Conservation (phyloP, 53 echinoderm and acorn worm species). For the Arbacia lixula region DNA sequence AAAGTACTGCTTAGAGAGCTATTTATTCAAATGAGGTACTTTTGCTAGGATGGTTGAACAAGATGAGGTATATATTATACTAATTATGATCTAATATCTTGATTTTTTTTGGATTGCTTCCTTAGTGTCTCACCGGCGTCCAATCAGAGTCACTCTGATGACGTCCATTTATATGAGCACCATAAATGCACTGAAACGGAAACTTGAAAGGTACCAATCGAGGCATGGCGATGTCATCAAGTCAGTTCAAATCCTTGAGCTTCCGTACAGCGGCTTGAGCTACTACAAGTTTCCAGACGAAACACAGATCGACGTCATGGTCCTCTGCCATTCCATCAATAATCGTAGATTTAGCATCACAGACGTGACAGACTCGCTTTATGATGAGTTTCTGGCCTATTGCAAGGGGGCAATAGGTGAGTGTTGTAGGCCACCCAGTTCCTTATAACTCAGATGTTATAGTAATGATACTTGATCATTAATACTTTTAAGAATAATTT, state of each 20-base stretch:
- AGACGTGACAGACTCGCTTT: slow-evolving; percentile 35
- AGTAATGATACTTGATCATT: too few relatives aligned
- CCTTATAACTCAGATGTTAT: too few relatives aligned
- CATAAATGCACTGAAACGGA: neutral
- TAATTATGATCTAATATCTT: too few relatives aligned
- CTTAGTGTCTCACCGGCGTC: too few relatives aligned
- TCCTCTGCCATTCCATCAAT: slow-evolving; percentile 28
- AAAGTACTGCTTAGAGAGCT: too few relatives aligned
- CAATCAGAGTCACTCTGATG: neutral
- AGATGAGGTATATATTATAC: too few relatives aligned
- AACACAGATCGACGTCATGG: neutral
- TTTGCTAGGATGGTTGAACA: too few relatives aligned
- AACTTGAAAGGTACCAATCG: neutral
- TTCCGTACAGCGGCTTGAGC: neutral
- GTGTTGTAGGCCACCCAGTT: too few relatives aligned
- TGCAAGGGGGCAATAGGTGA: neutral
- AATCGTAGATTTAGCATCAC: slow-evolving; percentile 24
- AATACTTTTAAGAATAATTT: too few relatives aligned
- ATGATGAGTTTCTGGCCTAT: slow-evolving; percentile 18
- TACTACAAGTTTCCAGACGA: neutral
- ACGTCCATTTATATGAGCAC: neutral
- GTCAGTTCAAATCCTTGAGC: neutral
- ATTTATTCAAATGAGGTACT: too few relatives aligned
- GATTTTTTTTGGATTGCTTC: too few relatives aligned
- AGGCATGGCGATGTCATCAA: neutral